Evolutionary conservation across 2,888 invertebrate genomes (phyloP), one percentile per base, ranked within the genome.

Genomic region (Phortica magna): DNA sequence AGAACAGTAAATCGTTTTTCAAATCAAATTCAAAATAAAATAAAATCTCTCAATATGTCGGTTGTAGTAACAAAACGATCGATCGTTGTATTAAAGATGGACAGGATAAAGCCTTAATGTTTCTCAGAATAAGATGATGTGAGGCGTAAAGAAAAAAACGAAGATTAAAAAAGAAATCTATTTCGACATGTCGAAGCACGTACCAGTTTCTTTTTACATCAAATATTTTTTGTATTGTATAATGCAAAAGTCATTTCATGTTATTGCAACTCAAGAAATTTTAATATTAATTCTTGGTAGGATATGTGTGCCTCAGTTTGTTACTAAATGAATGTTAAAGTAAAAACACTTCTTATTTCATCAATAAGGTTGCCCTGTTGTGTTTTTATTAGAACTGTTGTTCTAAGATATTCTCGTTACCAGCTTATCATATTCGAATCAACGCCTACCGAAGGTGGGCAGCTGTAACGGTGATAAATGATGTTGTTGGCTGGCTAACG

Each of bases 391-490:
- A 4, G 31, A 31, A 31, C 31, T 17, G 17, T 22, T 17, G 61
- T 10, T 7, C 10, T 61, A 61, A 73, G 82, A 82, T 82, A 77
- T 83, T 82, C 78, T 71, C 77, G 68, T 17, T 78, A 65, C 68
- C 75, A 43, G 61, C 59, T 19, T 17, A 17, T 41, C 68, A 48
- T 48, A 17, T 42, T 22, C 22, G 65, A 42, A 19, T 17, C 10
- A 17, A 19, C 31, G 72, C 42, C 61, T 22, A 17, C 73, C 17
- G 67, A 77, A 79, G 81, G 80, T 79, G 83, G 83, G 76, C 83
- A 80, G 57, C 78, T 77, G 73, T 78, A 67, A 76, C 80, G 77
- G 67, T 74, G 75, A 81, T 85, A 80, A 85, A 82, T 83, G 81
- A 83, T 82, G 53, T 68, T 43, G 17, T n/a, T 39, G 57, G 76